Percentiles rank a stretch among this genome's conserved stretches.
These are phyloP conservation scores for Melieria crassipennis DNA, from an alignment of 2,888 invertebrate genomes.

Conservation along the genomic window DNA sequence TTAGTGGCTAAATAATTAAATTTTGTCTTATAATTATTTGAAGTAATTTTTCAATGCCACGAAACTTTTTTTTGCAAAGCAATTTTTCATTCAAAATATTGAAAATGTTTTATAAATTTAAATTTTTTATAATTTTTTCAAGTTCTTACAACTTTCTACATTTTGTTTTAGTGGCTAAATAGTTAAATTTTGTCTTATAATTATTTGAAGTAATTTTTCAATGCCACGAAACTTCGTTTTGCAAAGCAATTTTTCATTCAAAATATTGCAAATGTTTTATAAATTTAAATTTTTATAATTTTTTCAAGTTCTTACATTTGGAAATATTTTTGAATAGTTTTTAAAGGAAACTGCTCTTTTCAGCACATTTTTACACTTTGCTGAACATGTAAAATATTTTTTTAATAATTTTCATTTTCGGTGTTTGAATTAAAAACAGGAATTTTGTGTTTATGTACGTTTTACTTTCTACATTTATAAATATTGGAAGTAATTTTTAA, in stretches of 20 bases:
- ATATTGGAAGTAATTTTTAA: not conserved
- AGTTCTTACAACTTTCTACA: too few relatives aligned
- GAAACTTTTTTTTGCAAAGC: not conserved
- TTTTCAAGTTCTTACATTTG: not conserved
- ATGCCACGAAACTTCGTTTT: not conserved
- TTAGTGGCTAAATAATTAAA: too few relatives aligned
- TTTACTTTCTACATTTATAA: not conserved
- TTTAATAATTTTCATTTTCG: slow-evolving; percentile 8
- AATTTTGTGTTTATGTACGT: not conserved
- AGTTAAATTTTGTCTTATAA: too few relatives aligned
- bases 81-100: not conserved
- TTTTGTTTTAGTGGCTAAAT: too few relatives aligned
- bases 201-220: not conserved
- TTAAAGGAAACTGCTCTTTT: not conserved
- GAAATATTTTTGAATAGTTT: not conserved
- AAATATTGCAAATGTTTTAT: not conserved
- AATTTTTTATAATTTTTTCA: too few relatives aligned
- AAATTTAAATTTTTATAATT: too few relatives aligned
- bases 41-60: not conserved
- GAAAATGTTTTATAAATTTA: too few relatives aligned
- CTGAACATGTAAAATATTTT: not conserved
- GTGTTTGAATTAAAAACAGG: not conserved
- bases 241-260: not conserved
- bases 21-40: too few relatives aligned
- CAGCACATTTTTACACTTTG: not conserved